Evolutionary conservation across 2,888 invertebrate genomes (phyloP), one percentile per base, ranked within the genome.

Genomic region (Cheilosia urbana): DNA sequence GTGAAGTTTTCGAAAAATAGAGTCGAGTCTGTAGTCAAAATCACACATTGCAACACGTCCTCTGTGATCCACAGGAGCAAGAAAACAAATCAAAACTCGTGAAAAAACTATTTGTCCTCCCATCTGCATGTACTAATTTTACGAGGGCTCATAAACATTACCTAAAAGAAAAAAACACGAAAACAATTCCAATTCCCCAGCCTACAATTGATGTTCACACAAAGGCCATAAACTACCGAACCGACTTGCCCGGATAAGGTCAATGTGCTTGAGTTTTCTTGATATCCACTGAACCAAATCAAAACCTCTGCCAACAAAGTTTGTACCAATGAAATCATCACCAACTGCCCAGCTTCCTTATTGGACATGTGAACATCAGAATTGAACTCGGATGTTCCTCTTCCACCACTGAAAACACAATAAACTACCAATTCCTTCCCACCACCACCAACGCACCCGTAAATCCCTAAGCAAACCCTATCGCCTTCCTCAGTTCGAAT

Each of bases 331-430:
- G 17, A 65, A 65, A 47, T 68, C 79, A 51, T 72, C 65, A 42
- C 37, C 37, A 63, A 34, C 17, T 17, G 15, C 21, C 13, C 51
- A 51, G 75, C 55, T 30, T 51, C 63, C 63, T 51, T 51, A 58
- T 77, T 65, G 72, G 81, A 72, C 72, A 73, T 83, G 66, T 78
- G 72, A 78, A 60, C 42, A 60, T 49, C 24, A 40, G 37, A 66
- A 72, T 63, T 69, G 76, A 76, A 76, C 58, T 77, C 34, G 51
- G 53, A 77, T 77, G 58, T 47, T 17, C 55, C 55, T 71, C 72
- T 40, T 42, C 21, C 53, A 53, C 58, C 53, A 45, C 11, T 62
- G 66, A 72, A 72, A 66, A 77, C 71, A 66, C 72, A 60, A 66
- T 60, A 57, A 55, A 77, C 21, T 60, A 19, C 51, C 21, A 42